Evolutionary conservation across 1,140 invertebrate genomes (phyloP), one percentile per base, ranked within the genome.

Genomic region (Aporrectodea caliginosa): DNA sequence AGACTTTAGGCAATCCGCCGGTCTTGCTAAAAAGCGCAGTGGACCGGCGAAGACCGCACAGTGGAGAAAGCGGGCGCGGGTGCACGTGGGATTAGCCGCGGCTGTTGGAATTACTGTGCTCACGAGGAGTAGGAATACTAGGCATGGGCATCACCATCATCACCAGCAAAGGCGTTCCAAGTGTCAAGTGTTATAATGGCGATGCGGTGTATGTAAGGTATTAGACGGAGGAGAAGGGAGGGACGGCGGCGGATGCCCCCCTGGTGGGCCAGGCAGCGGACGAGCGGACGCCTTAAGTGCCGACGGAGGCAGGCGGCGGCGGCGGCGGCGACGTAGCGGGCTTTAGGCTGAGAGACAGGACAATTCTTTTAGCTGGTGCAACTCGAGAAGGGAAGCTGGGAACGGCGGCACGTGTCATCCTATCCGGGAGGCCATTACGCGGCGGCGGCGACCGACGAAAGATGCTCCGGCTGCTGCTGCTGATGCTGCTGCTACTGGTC

Each of bases 321-420:
- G 43, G 22, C 43, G 43, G 22, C 43, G 43, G 43, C 43, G 43
- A 58, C n/a, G n/a, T n/a, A n/a, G n/a, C n/a, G n/a, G n/a, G n/a
- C n/a, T n/a, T n/a, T n/a, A n/a, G n/a, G n/a, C n/a, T n/a, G n/a
- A n/a, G n/a, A n/a, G n/a, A n/a, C 43, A 58, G 43, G 43, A 58
- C 43, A 58, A 58, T 58, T 58, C 43, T 58, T 58, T 58, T 58
- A 58, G 43, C 43, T 58, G 43, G 43, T 58, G 43, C 43, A 58
- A 58, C 22, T 22, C 6, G 43, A 58, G 43, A 58, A 58, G 43
- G 22, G 43, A 22, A 6, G 43, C 43, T 58, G 43, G 43, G 43
- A 58, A 58, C 43, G 6, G 43, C 43, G 43, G 43, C 43, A 58
- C 43, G 43, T 58, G 43, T 58, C 22, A 58, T 58, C 22, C 43